Conservation (phyloP, 2,797 vertebrate species). For the Sebastes vulpes region DNA sequence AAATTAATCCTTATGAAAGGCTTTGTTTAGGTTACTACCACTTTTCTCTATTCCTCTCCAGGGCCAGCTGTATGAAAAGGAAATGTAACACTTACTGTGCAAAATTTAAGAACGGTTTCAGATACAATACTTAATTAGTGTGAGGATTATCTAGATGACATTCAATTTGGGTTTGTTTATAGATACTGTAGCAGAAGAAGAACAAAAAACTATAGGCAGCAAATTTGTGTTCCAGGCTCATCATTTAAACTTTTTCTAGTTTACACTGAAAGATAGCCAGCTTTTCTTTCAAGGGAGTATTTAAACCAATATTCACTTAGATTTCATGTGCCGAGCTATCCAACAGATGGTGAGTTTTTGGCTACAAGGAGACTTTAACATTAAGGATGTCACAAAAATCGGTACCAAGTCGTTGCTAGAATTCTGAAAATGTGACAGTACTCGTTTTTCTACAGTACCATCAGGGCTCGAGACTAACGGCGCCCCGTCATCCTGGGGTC, state of each 20-base stretch:
- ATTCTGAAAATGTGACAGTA: too few relatives aligned
- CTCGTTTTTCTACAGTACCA: too few relatives aligned
- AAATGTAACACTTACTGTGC: conserved; percentile 14
- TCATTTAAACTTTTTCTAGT: neutral
- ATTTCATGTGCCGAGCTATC: too few relatives aligned
- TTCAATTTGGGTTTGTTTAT: conserved; percentile 8
- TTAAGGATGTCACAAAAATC: too few relatives aligned
- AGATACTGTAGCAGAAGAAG: neutral
- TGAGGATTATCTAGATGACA: conserved; percentile 4
- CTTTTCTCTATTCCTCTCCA: conserved; percentile 11
- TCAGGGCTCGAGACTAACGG: too few relatives aligned
- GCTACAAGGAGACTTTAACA: too few relatives aligned
- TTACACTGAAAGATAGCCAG: neutral
- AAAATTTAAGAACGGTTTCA: conserved; percentile 19
- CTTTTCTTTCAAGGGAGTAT: neutral
- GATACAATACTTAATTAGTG: conserved; percentile 25
- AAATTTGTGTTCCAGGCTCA: neutral
- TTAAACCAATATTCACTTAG: neutral
- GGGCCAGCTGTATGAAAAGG: conserved; percentile 14
- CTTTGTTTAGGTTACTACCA: conserved; percentile 41
- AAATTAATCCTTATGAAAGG: conserved; percentile 33
- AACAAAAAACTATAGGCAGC: neutral
- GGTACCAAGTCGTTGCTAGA: too few relatives aligned
- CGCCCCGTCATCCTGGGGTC: too few relatives aligned
- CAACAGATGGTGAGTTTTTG: too few relatives aligned